A percentile compares a stretch with the other conserved stretches of the same genome.
Conservation (phyloP, 2,888 invertebrate genomes). For the Epinotia brunnichana region DNA sequence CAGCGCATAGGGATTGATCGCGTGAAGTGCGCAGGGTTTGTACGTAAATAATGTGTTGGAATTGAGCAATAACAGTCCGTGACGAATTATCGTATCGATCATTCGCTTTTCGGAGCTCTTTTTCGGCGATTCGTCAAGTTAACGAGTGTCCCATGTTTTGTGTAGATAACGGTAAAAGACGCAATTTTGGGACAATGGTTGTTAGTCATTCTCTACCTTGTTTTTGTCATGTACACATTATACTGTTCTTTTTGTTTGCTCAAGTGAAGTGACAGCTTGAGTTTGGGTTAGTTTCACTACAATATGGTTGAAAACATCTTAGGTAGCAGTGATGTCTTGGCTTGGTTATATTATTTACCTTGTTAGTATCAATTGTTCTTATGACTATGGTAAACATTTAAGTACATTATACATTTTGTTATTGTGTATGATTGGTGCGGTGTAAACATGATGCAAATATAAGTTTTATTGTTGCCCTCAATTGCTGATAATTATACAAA, state of each 20-base stretch:
- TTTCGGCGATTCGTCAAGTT: slow-evolving; percentile 61
- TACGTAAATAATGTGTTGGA: slow-evolving; percentile 62
- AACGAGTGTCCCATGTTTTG: slow-evolving; percentile 72
- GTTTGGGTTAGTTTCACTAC: slow-evolving; percentile 22
- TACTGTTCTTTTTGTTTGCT: slow-evolving; percentile 52
- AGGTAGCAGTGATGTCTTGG: neutral
- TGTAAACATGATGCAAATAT: slow-evolving; percentile 13
- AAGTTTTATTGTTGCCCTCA: slow-evolving; percentile 26
- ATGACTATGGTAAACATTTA: slow-evolving; percentile 2
- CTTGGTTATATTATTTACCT: slow-evolving; percentile 25
- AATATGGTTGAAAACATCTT: slow-evolving; percentile 28
- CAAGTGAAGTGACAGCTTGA: slow-evolving; percentile 46
- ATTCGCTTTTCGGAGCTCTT: slow-evolving; percentile 63
- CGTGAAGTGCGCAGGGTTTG: slow-evolving; percentile 53
- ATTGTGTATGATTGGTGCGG: neutral
- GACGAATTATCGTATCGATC: slow-evolving; percentile 73
- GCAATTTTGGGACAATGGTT: slow-evolving; percentile 78
- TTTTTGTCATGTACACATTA: slow-evolving; percentile 68
- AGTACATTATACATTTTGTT: slow-evolving; percentile 6
- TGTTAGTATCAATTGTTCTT: slow-evolving; percentile 33
- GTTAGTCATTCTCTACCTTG: slow-evolving; percentile 75
- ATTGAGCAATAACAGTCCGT: slow-evolving; percentile 58
- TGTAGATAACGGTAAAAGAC: slow-evolving; percentile 77
- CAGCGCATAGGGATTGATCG: slow-evolving; percentile 44
- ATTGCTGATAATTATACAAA: neutral